phyloP scores from a whole-genome alignment of 1,140 invertebrate species.

The Carposina sasakii region DNA sequence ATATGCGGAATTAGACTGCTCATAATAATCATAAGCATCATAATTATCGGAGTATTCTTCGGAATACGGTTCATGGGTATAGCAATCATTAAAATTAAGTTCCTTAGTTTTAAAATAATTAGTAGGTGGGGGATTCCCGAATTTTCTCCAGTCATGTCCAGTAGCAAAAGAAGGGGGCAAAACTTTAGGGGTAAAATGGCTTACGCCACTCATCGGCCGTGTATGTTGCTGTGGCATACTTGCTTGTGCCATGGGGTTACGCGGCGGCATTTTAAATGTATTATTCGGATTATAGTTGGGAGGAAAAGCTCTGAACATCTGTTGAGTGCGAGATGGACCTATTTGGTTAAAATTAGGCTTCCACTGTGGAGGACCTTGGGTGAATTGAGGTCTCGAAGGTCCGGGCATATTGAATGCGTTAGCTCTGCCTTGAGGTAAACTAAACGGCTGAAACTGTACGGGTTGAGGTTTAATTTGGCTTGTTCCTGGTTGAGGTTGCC shows the following conservation, averaged over 20 bases:
- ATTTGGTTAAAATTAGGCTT: slow-evolving; percentile 3
- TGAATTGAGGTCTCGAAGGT: background rate
- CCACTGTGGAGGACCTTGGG: background rate
- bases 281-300: slow-evolving; percentile 13
- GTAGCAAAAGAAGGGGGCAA: background rate
- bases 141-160: background rate
- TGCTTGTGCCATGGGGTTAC: background rate
- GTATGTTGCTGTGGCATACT: background rate
- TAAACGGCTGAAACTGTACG: background rate
- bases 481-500: background rate
- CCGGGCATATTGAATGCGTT: background rate
- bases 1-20: background rate
- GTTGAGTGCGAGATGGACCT: slow-evolving; percentile 6
- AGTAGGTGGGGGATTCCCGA: background rate
- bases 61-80: background rate
- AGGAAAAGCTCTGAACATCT: slow-evolving; percentile 6
- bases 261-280: slow-evolving; percentile 13
- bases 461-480: background rate
- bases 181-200: background rate
- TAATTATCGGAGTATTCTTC: background rate
- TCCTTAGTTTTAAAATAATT: background rate
- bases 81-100: background rate
- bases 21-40: background rate
- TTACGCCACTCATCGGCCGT: background rate
- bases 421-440: background rate